Percentiles rank a stretch among this genome's conserved stretches.
These are phyloP conservation scores for Stenolophus ochropezus DNA, from an alignment of 2,888 invertebrate species.

Conservation along the genomic window DNA sequence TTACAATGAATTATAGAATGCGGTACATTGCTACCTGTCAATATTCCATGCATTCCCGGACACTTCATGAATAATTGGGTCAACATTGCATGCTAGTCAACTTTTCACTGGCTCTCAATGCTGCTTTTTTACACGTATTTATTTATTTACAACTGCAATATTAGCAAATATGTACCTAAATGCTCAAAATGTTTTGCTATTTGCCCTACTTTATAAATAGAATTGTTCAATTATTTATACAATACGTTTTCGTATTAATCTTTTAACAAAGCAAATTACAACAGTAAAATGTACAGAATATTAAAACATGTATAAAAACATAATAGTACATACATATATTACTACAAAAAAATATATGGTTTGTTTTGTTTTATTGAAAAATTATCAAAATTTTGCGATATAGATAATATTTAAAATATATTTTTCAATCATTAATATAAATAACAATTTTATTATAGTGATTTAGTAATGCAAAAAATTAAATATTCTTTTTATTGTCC, in stretches of 20 bases:
- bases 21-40: conserved; percentile 13
- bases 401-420: too few species aligned
- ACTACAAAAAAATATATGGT: too few species aligned
- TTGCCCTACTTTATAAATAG: neutral
- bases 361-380: too few species aligned
- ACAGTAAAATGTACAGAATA: neutral
- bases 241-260: neutral
- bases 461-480: too few species aligned
- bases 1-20: conserved; percentile 30
- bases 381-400: too few species aligned
- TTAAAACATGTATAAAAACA: neutral
- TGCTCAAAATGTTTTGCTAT: neutral
- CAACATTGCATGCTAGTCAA: neutral
- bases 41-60: neutral
- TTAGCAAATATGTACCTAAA: neutral
- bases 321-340: too few species aligned
- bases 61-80: conserved; percentile 33
- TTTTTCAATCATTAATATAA: too few species aligned
- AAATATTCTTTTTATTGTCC: too few species aligned
- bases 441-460: too few species aligned
- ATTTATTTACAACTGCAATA: neutral
- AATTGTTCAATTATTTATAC: neutral
- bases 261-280: too few species aligned
- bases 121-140: neutral
- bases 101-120: neutral